phyloP scores from a whole-genome alignment of 2,888 invertebrate species.

The Athalia cordata region DNA sequence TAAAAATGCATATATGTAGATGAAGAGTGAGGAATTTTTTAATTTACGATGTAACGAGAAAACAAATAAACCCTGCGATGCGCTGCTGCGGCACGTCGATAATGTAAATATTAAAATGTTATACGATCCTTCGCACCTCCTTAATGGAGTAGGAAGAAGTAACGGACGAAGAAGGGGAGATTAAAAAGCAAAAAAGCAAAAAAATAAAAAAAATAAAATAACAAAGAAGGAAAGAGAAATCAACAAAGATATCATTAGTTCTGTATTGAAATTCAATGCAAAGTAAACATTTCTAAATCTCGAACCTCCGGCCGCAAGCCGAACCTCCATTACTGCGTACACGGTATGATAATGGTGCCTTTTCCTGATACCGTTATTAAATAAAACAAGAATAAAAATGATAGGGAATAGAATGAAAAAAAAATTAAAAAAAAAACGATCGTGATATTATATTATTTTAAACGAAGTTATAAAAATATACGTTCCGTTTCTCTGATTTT shows the following conservation, averaged over 20 bases:
- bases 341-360: too few relatives aligned
- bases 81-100: background rate
- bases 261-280: conserved; percentile 34
- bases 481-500: too few relatives aligned
- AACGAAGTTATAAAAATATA: too few relatives aligned
- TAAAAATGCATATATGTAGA: background rate
- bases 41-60: background rate
- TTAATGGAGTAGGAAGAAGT: background rate
- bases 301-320: background rate
- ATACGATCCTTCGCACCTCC: conserved; percentile 4
- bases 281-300: conserved; percentile 32
- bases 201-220: background rate
- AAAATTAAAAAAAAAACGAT: too few relatives aligned
- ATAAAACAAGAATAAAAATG: too few relatives aligned
- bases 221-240: background rate
- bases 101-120: conserved; percentile 16
- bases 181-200: conserved; percentile 7
- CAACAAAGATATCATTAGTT: conserved; percentile 27
- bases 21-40: conserved; percentile 12
- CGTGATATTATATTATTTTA: too few relatives aligned
- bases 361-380: too few relatives aligned
- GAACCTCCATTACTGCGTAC: background rate
- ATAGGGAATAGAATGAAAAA: too few relatives aligned
- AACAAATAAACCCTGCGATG: background rate
- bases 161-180: too few relatives aligned